Conservation (phyloP, 2,888 invertebrate genomes). For the Heliothis peltigera region DNA sequence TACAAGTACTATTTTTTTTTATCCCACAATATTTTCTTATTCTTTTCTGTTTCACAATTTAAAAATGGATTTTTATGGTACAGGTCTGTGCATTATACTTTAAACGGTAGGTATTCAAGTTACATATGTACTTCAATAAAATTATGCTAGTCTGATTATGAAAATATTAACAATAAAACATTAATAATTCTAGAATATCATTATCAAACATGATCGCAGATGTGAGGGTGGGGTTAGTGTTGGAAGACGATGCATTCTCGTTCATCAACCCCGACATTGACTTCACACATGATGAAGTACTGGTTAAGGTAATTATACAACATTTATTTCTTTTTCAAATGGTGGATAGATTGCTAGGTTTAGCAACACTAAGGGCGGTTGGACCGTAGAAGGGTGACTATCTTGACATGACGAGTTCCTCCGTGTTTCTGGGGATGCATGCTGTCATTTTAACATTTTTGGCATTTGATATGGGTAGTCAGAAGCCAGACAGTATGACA, state of each 20-base stretch:
- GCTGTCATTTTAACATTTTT: too few species aligned
- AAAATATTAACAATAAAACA: conserved; percentile 9
- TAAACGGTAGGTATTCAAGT: conserved; percentile 46
- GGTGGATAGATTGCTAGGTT: too few species aligned
- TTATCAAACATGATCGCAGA: conserved; percentile 88
- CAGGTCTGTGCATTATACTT: conserved; percentile 62
- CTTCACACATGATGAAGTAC: conserved; percentile 87
- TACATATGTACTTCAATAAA: background rate
- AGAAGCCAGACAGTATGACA: too few species aligned
- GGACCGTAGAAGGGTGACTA: too few species aligned
- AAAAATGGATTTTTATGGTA: conserved; percentile 20
- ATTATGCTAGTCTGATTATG: background rate
- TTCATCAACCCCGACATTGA: conserved; percentile 89
- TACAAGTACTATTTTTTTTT: too few species aligned
- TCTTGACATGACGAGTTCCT: too few species aligned
- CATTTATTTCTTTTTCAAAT: too few species aligned
- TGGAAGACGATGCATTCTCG: conserved; percentile 89
- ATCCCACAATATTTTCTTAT: too few species aligned
- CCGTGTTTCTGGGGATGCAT: too few species aligned
- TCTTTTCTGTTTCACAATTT: background rate
- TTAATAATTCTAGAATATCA: conserved; percentile 80
- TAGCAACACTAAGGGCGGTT: too few species aligned
- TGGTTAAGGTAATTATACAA: conserved; percentile 83
- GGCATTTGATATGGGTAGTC: too few species aligned
- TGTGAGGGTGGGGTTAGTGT: conserved; percentile 88